These are phyloP conservation scores for Episyrphus balteatus DNA, from an alignment of 1,140 invertebrate species.

Conservation along the genomic window DNA sequence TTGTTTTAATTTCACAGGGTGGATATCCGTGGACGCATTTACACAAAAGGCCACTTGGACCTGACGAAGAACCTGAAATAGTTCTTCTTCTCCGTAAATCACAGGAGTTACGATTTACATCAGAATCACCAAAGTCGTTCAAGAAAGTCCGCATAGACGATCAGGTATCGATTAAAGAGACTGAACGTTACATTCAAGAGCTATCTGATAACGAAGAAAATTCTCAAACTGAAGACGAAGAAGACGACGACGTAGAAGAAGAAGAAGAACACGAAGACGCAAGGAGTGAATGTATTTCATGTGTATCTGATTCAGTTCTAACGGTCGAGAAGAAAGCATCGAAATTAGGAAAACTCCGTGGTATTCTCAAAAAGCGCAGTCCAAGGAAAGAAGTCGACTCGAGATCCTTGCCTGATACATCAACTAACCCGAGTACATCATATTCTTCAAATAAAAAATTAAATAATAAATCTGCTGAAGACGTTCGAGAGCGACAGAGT, in stretches of 20 bases:
- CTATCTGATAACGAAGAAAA: constrained; percentile 26
- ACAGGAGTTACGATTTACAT: constrained; percentile 29
- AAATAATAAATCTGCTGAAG: not conserved
- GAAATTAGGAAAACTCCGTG: constrained; percentile 9
- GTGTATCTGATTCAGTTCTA: constrained; percentile 29
- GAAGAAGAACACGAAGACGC: constrained; percentile 16
- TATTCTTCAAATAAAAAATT: not conserved
- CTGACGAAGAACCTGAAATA: constrained; percentile 39
- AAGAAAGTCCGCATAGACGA: constrained; percentile 35
- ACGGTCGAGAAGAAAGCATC: constrained; percentile 7
- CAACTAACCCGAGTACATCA: constrained; percentile 18
- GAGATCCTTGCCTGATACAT: constrained; percentile 29
- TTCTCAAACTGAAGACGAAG: constrained; percentile 18
- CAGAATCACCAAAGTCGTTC: constrained; percentile 32
- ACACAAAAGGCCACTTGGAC: constrained; percentile 41
- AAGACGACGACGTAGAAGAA: constrained; percentile 21
- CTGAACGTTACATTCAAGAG: constrained; percentile 33
- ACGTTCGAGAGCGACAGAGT: not conserved
- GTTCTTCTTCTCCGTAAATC: constrained; percentile 32
- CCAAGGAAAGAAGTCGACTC: constrained; percentile 28
- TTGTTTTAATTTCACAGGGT: constrained; percentile 37
- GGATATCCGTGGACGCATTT: constrained; percentile 61
- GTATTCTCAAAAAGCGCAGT: constrained; percentile 21
- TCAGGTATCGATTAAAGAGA: constrained; percentile 30
- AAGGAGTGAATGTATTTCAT: constrained; percentile 32